A percentile compares a stretch with the other conserved stretches of the same genome.
Evolutionary conservation across 2,888 invertebrate genomes (phyloP).

Genomic region (Tachystola acroxantha): DNA sequence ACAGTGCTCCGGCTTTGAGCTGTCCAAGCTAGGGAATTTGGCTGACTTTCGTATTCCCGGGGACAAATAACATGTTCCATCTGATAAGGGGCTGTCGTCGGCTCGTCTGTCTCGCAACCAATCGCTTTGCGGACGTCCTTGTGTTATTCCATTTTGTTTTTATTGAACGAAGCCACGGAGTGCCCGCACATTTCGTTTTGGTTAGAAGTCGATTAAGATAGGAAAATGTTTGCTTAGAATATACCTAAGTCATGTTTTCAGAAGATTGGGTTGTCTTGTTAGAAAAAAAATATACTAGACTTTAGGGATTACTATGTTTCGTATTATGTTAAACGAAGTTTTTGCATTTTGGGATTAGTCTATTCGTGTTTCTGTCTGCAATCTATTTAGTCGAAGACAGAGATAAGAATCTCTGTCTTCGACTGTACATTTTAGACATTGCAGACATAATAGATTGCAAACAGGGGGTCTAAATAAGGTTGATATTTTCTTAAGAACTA

Average conservation of each 20-base stretch:
- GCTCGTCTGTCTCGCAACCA: conserved; percentile 59
- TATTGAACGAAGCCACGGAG: conserved; percentile 33
- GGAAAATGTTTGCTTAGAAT: background rate
- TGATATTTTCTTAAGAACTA: no score
- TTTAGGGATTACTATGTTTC: background rate
- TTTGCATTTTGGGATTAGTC: no score
- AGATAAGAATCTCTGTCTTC: no score
- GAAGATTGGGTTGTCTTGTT: no score
- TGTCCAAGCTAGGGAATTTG: conserved; percentile 50
- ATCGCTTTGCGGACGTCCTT: conserved; percentile 56
- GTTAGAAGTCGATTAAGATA: conserved; percentile 15
- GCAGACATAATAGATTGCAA: no score
- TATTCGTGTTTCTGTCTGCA: no score
- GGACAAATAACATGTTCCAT: conserved; percentile 69
- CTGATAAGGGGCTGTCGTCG: conserved; percentile 69
- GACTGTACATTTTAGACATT: no score
- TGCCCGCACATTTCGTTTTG: conserved; percentile 17
- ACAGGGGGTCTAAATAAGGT: no score
- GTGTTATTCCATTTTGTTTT: conserved; percentile 51
- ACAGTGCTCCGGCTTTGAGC: conserved; percentile 41
- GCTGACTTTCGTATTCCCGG: conserved; percentile 55
- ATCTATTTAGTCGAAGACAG: no score
- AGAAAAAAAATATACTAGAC: background rate
- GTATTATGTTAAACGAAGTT: no score
- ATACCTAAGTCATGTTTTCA: background rate